Evolutionary conservation across 2,888 invertebrate genomes (phyloP).

Genomic region (Diarsia rubi): DNA sequence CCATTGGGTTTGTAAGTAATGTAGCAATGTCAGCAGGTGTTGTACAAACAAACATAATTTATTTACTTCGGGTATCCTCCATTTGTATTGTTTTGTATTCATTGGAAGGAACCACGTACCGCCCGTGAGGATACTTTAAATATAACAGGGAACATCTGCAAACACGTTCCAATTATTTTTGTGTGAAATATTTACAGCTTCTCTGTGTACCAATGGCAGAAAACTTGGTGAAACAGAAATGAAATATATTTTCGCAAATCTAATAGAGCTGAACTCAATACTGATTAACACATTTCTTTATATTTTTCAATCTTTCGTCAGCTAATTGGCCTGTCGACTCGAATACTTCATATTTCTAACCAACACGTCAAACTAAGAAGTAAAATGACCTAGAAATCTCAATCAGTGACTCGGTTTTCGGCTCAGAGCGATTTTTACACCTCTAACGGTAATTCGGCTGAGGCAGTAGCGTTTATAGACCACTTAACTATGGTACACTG

Average conservation of each 20-base stretch:
- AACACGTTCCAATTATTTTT: conserved; percentile 42
- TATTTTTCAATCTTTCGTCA: conserved; percentile 18
- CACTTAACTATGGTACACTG: conserved; percentile 31
- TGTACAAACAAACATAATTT: conserved; percentile 45
- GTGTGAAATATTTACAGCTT: conserved; percentile 13
- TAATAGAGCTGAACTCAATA: conserved; percentile 10
- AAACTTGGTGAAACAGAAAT: conserved; percentile 9
- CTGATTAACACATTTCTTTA: conserved; percentile 23
- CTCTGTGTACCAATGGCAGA: conserved; percentile 1
- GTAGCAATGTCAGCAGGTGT: conserved; percentile 64
- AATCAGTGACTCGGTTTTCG: conserved; percentile 52
- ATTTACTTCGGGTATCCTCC: conserved; percentile 51
- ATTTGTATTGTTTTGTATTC: conserved; percentile 55
- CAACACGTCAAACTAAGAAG: conserved; percentile 34
- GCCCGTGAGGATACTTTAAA: conserved; percentile 33
- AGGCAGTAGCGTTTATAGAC: conserved; percentile 37
- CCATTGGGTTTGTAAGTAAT: conserved; percentile 62
- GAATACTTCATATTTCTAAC: conserved; percentile 37
- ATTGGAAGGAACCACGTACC: conserved; percentile 34
- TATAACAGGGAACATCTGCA: conserved; percentile 46
- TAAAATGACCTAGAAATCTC: conserved; percentile 64
- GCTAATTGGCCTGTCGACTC: conserved; percentile 26
- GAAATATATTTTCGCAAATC: conserved; percentile 39
- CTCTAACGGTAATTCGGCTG: conserved; percentile 57
- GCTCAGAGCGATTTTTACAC: conserved; percentile 45